Conservation (phyloP, 1,140 invertebrate genomes). For the Eciton burchellii region DNA sequence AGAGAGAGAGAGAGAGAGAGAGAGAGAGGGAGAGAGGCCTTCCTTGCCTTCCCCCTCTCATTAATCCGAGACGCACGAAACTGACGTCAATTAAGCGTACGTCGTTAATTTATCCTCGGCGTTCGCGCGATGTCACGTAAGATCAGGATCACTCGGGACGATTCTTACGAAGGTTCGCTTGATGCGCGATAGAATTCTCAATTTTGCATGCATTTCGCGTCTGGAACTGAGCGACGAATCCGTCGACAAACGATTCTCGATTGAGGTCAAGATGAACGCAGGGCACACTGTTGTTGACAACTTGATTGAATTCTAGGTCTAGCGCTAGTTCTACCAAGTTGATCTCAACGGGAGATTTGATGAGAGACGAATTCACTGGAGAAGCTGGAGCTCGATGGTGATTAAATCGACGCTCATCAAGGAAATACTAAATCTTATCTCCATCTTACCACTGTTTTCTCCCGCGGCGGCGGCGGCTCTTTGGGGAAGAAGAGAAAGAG, state of each 20-base stretch:
- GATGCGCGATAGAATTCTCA: background rate
- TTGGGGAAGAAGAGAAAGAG: background rate
- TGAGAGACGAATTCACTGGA: too few relatives aligned
- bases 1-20: too few relatives aligned
- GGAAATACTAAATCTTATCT: background rate
- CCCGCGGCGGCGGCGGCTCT: background rate
- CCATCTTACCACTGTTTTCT: background rate
- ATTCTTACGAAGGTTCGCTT: background rate
- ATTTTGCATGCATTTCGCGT: background rate
- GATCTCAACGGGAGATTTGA: too few relatives aligned
- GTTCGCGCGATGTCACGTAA: constrained; percentile 47
- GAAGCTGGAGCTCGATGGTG: background rate
- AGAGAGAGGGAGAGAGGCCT: too few relatives aligned
- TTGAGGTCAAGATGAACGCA: background rate
- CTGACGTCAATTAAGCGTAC: constrained; percentile 56
- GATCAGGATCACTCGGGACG: constrained; percentile 40
- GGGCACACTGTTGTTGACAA: background rate
- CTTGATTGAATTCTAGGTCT: constrained; percentile 5
- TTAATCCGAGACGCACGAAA: constrained; percentile 55
- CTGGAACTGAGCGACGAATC: background rate
- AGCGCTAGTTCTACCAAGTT: background rate
- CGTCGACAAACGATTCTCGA: background rate
- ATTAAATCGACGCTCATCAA: background rate
- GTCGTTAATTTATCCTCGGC: constrained; percentile 52
- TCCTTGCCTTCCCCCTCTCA: background rate